These are phyloP conservation scores for Stigmatopora nigra DNA, from an alignment of 2,113 vertebrate genomes.

Conservation along the genomic window DNA sequence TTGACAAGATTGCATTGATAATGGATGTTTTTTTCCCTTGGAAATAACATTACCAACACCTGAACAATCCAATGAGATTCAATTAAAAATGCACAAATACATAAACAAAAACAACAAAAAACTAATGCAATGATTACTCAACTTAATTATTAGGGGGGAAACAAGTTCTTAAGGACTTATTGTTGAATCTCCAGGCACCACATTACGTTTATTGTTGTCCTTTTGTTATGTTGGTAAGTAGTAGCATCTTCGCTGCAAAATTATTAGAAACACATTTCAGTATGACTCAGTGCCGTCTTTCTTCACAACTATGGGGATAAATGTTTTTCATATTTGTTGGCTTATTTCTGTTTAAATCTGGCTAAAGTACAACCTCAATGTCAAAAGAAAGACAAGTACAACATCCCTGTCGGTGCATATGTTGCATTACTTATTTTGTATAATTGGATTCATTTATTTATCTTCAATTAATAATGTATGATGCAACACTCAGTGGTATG, in stretches of 20 bases:
- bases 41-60: background rate
- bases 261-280: background rate
- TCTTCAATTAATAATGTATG: slow-evolving; percentile 78
- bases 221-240: background rate
- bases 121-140: background rate
- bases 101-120: background rate
- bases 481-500: slow-evolving; percentile 74
- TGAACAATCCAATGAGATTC: background rate
- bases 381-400: slow-evolving; percentile 63
- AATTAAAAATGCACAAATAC: background rate
- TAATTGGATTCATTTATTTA: slow-evolving; percentile 78
- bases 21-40: slow-evolving; percentile 17
- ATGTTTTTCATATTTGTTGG: background rate
- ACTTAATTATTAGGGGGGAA: background rate
- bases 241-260: background rate
- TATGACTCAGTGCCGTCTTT: background rate
- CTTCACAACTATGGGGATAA: background rate
- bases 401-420: slow-evolving; percentile 64
- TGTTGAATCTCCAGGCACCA: background rate
- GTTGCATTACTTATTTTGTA: slow-evolving; percentile 70
- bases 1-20: slow-evolving; percentile 49
- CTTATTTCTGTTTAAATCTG: background rate
- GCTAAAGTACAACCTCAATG: slow-evolving; percentile 49
- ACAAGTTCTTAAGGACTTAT: background rate
- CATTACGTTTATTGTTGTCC: background rate